Base-by-base conservation (phyloP, 2,888 invertebrate species). In the Heterodera filipjevi region DNA sequence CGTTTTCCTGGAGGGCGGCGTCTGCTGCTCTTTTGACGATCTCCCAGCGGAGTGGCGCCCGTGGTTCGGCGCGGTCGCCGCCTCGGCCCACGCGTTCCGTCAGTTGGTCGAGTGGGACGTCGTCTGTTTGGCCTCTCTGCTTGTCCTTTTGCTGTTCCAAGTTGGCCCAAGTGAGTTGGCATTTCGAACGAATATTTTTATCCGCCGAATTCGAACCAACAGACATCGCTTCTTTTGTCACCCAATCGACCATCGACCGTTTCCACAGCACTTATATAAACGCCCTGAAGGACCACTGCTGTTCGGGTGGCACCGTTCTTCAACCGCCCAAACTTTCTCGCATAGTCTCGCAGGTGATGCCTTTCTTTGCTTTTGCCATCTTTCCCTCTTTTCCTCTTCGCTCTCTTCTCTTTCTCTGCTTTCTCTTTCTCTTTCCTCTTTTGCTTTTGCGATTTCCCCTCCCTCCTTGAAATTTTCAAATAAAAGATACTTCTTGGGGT, bases 261-360 rank as follows among this genome's bases (percentile, higher is more conserved):
- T 92, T 97, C 30, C 96, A 98, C 90, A 95, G 95, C 94, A 96
- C 95, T 91, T 94, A 98, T 88, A 95, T 97, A 87, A 94, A 95
- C 81, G 95, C 96, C 80, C 92, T 98, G 80, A 93, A 96, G 70
- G 97, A 98, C 89, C 97, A 98, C 75, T 88, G 88, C 79, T 82
- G 83, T 72, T 82, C 82, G 27, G 70, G 33, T 64, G 64, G 77
- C 32, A 77, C 78, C 46, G 77, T 81, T 6, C 77, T 80, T n/a
- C 79, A 80, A 32, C 82, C 82, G 19, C 84, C 84, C 66, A 86
- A 85, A 74, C 82, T 88, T 59, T 83, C 86, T 30, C 86, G 86
- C 71, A 85, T 88, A 70, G 83, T 88, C 14, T 66, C 79, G 66
- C 84, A 87, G 85, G 87, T 35, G 59, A 39, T 39, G 39, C 39